Percentiles rank a stretch among this genome's conserved stretches.
Evolutionary conservation across 2,888 invertebrate species (phyloP).

Genomic region (Syritta pipiens): DNA sequence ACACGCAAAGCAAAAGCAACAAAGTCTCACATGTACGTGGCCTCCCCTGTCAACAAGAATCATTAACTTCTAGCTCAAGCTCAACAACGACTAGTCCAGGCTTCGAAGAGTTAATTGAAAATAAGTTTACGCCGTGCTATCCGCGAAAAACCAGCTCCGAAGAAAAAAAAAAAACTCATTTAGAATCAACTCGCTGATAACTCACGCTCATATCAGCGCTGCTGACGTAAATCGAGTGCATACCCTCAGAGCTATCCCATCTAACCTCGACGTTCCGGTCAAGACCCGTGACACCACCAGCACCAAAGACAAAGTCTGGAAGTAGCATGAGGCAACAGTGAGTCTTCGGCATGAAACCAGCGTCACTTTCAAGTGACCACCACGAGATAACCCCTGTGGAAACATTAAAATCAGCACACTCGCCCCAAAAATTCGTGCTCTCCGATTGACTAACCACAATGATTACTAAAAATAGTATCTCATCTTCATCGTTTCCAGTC

Average conservation of each 20-base stretch:
- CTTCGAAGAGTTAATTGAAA: no score
- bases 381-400: neutral
- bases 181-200: no score
- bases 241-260: neutral
- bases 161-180: no score
- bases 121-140: no score
- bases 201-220: neutral
- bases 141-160: no score
- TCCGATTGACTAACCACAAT: neutral
- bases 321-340: neutral
- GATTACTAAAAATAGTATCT: conserved; percentile 9
- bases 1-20: no score
- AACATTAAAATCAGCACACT: neutral
- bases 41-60: no score
- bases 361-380: neutral
- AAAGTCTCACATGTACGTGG: no score
- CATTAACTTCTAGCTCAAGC: no score
- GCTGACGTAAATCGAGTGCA: conserved; percentile 6
- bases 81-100: no score
- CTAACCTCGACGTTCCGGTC: neutral
- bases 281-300: neutral
- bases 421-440: neutral
- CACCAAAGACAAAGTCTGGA: conserved; percentile 10
- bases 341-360: neutral
- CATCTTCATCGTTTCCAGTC: neutral